These are phyloP conservation scores for Sylvicola cinctus DNA, from an alignment of 2,888 invertebrate species.

Conservation along the genomic window DNA sequence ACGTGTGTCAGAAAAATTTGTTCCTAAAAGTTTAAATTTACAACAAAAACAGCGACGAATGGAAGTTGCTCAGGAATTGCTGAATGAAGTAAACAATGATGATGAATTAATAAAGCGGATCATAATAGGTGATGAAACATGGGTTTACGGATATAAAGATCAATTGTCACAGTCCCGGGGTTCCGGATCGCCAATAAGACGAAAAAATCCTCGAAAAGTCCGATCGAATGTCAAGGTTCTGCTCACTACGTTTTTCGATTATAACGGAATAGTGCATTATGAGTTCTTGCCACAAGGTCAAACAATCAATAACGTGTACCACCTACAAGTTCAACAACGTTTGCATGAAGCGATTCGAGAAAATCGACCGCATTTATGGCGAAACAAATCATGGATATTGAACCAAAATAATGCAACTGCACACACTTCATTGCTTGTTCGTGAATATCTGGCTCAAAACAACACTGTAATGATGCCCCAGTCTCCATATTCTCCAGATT, in stretches of 20 bases:
- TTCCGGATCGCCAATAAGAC: constrained; percentile 8
- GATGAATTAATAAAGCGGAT: constrained; percentile 8
- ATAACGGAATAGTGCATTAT: constrained; percentile 6
- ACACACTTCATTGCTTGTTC: no score
- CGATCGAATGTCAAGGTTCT: constrained; percentile 7
- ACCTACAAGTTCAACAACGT: constrained; percentile 1
- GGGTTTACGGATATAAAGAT: constrained; percentile 5
- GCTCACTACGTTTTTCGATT: constrained; percentile 10
- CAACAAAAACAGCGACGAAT: constrained; percentile 5
- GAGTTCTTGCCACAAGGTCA: constrained; percentile 3
- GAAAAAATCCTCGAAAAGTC: constrained; percentile 5
- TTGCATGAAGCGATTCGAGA: no score
- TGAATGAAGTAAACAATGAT: constrained; percentile 5
- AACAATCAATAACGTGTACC: constrained; percentile 3
- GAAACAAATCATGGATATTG: no score
- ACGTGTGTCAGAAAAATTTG: constrained; percentile 5
- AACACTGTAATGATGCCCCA: no score
- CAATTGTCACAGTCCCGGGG: constrained; percentile 8
- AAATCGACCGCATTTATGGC: no score
- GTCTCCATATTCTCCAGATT: no score
- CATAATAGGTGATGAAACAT: constrained; percentile 11
- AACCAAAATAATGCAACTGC: no score
- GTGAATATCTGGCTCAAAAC: no score
- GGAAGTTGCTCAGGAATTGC: constrained; percentile 6
- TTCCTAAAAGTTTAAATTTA: constrained; percentile 9